Evolutionary conservation across 2,113 vertebrate genomes (phyloP), one percentile per base, ranked within the genome.

Genomic region (Oryzias melastigma): DNA sequence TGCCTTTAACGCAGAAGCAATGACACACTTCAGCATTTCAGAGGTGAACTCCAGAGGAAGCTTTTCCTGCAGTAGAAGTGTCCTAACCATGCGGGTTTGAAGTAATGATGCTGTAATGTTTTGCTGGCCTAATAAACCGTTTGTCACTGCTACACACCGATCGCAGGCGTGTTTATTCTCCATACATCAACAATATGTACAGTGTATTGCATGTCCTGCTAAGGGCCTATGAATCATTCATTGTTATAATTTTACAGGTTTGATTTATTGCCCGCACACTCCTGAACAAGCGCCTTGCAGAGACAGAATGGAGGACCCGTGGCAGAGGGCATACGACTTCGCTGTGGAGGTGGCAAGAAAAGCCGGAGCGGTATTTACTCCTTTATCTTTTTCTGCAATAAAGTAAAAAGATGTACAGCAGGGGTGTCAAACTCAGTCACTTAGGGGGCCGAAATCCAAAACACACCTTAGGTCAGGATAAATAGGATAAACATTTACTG

Each of bases 261-360:
- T 60, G 16, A 3, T 50, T 64, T 18, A 13, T 47, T 53, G 49
- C 55, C 7, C 51, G 81, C 68, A 35, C 19, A 56, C 54, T 44
- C 13, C 18, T 52, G 24, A 58, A 19, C 27, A 51, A 72, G 5
- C 19, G 16, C 20, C 14, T 3, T 5, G 27, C 13, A 52, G 10
- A 61, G 44, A 52, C 12, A 63, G 29, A 65, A 92, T 91, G 91
- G 56, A 47, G 3, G 90, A 90, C 40, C 59, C 35, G 3, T 92
- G 89, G 88, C 78, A 89, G 62, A 78, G 46, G 1, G 83, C 69
- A 0, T 90, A 88, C 35, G 87, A 90, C 60, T 82, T 85, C 47
- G 91, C 90, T 2, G 85, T 91, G 14, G n/a, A 43, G 53, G 76
- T 91, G 62, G 90, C 91, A 15, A 83, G 80, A 68, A 85, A 81